Evolutionary conservation across 2,113 vertebrate species (phyloP).

Genomic region (Eleginops maclovinus): DNA sequence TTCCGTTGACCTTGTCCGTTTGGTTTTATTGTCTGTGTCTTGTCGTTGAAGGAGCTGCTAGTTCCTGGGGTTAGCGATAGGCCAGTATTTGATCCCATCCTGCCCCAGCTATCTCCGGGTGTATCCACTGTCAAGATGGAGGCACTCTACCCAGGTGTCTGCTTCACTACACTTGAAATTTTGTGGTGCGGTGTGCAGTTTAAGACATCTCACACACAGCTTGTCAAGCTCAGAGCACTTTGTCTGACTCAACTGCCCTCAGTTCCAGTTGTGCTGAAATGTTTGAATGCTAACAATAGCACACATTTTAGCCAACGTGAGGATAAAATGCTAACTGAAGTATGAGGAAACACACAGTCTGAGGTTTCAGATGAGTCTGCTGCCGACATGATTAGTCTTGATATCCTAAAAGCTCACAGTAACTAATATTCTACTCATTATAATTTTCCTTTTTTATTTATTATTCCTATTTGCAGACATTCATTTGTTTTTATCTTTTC

Average conservation of each 20-base stretch:
- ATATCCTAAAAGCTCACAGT: slow-evolving; percentile 21
- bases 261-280: neutral
- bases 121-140: slow-evolving; percentile 90
- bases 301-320: neutral
- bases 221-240: slow-evolving; percentile 5
- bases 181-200: neutral
- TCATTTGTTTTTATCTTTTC: neutral
- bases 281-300: neutral
- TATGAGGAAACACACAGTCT: neutral
- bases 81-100: slow-evolving; percentile 84
- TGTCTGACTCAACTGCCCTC: neutral
- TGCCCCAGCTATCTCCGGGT: slow-evolving; percentile 91
- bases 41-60: slow-evolving; percentile 79
- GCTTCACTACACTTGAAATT: slow-evolving; percentile 34
- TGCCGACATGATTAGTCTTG: slow-evolving; percentile 11
- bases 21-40: slow-evolving; percentile 60
- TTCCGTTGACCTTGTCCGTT: slow-evolving; percentile 45
- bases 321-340: neutral
- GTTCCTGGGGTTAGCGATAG: slow-evolving; percentile 80
- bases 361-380: neutral
- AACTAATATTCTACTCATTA: no score
- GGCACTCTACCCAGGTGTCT: slow-evolving; percentile 88
- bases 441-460: neutral
- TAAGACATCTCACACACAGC: slow-evolving; percentile 5
- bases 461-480: neutral